Evolutionary conservation across 2,888 invertebrate genomes (phyloP), one percentile per base, ranked within the genome.

Genomic region (Epicampocera succincta): DNA sequence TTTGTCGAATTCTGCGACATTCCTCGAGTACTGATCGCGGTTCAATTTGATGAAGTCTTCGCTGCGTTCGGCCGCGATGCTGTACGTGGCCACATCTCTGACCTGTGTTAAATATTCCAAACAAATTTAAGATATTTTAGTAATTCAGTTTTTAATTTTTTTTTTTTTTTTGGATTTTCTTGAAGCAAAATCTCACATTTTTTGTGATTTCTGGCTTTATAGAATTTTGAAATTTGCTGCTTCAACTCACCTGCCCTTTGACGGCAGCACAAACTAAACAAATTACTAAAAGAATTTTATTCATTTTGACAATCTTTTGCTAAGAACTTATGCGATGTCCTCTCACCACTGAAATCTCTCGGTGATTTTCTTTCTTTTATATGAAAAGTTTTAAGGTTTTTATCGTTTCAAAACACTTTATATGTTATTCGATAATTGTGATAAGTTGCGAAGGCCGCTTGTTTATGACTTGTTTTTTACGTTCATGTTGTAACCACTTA

Each of bases 1-100:
- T 8, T 29, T n/a, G 1, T 83, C 65, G 69, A 71, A 83, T 8
- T 40, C 56, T 15, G 54, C 38, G 4, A 85, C 76, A 21, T 66
- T 69, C 8, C 71, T 61, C 8, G 71, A 76, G 48, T 29, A 50
- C 8, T 48, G 60, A 61, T 17, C n/a, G 44, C 29, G 25, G 21
- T 63, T 52, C 1, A 63, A 15, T 15, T 25, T 48, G 13, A 54
- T 19, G 9, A 40, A 63, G 38, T 46, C 17, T 15, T 54, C 68
- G 17, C 21, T 69, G 6, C 40, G 11, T 1, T 15, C 15, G 2
- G 19, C 17, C n/a, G 8, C 11, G n/a, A 8, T 38, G 17, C 15
- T 56, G 17, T 11, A 17, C 8, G 17, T 12, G 12, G 25, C 25
- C 2, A 5, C 12, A 58, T 5, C 21, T 21, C 21, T 3, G 6